A percentile compares a stretch with the other conserved stretches of the same genome.
These are phyloP conservation scores for Syritta pipiens DNA, from an alignment of 2,888 invertebrate genomes.

Conservation along the genomic window DNA sequence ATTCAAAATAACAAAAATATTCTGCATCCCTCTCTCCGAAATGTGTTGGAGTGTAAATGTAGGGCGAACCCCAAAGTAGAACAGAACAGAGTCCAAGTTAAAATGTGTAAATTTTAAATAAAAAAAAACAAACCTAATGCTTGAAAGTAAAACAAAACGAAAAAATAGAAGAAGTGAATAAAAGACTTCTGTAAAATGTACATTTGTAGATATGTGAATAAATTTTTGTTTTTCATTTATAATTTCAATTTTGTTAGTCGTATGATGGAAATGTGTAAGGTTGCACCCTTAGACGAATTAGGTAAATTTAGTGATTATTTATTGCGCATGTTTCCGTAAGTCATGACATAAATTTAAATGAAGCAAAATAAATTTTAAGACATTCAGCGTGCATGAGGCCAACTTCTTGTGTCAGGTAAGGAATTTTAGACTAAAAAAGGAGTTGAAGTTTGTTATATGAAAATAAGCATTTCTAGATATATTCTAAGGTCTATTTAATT, in stretches of 20 bases:
- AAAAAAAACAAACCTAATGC: constrained; percentile 10
- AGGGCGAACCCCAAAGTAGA: neutral
- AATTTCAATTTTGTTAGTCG: neutral
- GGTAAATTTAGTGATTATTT: constrained; percentile 2
- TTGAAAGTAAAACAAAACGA: constrained; percentile 3
- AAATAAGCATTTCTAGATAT: too few relatives aligned
- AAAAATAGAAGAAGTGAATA: constrained; percentile 5
- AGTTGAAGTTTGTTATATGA: constrained; percentile 1
- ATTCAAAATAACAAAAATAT: neutral
- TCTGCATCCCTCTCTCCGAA: constrained; percentile 11
- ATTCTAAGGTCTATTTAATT: too few relatives aligned
- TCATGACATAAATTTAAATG: too few relatives aligned
- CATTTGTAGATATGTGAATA: constrained; percentile 51
- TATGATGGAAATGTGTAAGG: constrained; percentile 11
- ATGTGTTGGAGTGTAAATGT: constrained; percentile 20
- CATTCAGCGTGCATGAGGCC: constrained; percentile 9
- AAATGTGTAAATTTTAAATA: constrained; percentile 14
- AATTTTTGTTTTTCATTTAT: neutral
- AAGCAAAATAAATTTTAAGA: too few relatives aligned
- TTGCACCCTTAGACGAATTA: constrained; percentile 21
- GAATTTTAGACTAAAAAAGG: neutral
- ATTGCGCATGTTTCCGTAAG: constrained; percentile 47
- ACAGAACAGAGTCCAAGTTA: neutral
- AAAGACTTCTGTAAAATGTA: constrained; percentile 22
- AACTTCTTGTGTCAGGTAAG: constrained; percentile 46